Base-by-base conservation (phyloP, 1,140 invertebrate genomes). In the Proales similis region DNA sequence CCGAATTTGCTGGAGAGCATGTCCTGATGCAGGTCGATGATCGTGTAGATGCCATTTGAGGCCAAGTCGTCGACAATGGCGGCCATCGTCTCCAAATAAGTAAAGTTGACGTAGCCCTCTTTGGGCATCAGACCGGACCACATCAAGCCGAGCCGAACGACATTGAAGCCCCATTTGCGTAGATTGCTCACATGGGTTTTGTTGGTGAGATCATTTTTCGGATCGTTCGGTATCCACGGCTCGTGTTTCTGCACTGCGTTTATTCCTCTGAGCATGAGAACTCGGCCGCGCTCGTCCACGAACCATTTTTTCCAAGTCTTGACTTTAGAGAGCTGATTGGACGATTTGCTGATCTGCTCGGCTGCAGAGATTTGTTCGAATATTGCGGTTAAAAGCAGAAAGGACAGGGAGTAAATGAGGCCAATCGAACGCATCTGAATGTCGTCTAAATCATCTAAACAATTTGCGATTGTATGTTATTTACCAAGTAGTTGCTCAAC, bases 251-350 rank as follows among this genome's bases (percentile, higher is more conserved):
- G 20, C n/a, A 70, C 67, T 33, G 51, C 47, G 46, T 70, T 70
- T 17, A 67, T 61, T 9, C 69, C 69, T 57, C 68, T 68, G 51
- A 70, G 68, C 19, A 70, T 33, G 48, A 48, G n/a, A 17, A 67
- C 60, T 48, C 69, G 42, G 33, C 66, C 62, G 30, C 45, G 30
- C 9, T 63, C 26, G 32, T 70, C 68, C 2, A 67, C 48, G 42
- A 67, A 63, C 39, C 63, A 65, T 45, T 63, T 63, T 32, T 27
- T 38, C 53, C 36, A 38, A 36, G 63, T 65, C 22, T 22, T 0
- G 9, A 70, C 63, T 51, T 69, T 57, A 9, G 48, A 49, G 22
- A 49, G 3, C 19, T 9, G 0, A 22, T 11, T 27, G n/a, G n/a
- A n/a, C n/a, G n/a, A n/a, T n/a, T n/a, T n/a, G n/a, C n/a, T n/a